Base-by-base conservation (phyloP, 1,140 invertebrate species). In the Delia radicum region DNA sequence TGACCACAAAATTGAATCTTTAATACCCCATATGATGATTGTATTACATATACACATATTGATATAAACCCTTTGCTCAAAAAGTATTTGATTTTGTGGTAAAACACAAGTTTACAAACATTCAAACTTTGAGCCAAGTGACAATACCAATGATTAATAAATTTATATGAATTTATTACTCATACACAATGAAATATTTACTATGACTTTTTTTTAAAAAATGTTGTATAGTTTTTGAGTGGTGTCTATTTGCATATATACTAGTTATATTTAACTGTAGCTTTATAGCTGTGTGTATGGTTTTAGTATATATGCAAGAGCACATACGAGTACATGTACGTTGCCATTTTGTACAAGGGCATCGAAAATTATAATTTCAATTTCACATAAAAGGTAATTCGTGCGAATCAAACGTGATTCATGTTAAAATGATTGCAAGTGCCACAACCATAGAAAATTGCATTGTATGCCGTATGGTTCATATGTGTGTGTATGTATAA, bases 351-450 rank as follows among this genome's bases (percentile, higher is more conserved):
- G 24, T n/a, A 77, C 75, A 79, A 78, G 80, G 76, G 78, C 81
- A 78, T 77, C 80, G 79, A 73, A 82, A 84, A 84, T 84, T 84
- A 84, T 84, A 84, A 84, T 84, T 84, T 84, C 80, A 84, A 82
- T 84, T 84, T 84, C 78, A 78, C 80, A 79, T 79, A 84, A 84
- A 84, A 84, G 81, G 80, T 81, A 81, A 84, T 82, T 84, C 82
- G 82, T 84, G 82, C 82, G 82, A 82, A 84, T 82, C 80, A 82
- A 82, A 84, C 83, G 83, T 84, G 81, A 82, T 82, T 79, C 81
- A 84, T 84, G 78, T 76, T 65, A 74, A 79, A 82, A 84, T 81
- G 79, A 84, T 84, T 84, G 83, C 80, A 79, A 81, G 76, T 80
- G 78, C 79, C 78, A 81, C 65, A 69, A 21, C 29, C 65, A 69